A percentile compares a stretch with the other conserved stretches of the same genome.
Evolutionary conservation across 2,113 vertebrate species (phyloP).

Genomic region (Zosterops lateralis): DNA sequence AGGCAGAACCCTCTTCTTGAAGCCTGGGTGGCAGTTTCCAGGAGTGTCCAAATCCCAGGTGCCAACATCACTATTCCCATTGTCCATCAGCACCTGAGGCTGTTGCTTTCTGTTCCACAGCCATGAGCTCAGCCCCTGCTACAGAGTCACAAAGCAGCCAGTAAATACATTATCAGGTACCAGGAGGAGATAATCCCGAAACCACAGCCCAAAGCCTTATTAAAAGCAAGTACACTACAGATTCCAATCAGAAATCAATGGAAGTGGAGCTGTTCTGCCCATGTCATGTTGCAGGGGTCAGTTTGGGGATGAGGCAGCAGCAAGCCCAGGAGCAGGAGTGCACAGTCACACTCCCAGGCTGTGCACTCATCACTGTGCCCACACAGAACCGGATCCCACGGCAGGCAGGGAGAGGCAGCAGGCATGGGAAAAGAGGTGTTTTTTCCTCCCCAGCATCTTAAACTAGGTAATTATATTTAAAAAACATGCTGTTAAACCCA

Average conservation of each 20-base stretch:
- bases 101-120: neutral
- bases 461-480: neutral
- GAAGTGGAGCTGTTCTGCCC: neutral
- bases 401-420: neutral
- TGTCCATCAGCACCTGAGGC: fast-evolving
- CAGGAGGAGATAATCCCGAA: neutral
- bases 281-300: fast-evolving
- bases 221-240: neutral
- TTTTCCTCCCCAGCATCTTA: neutral
- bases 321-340: neutral
- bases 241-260: neutral
- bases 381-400: fast-evolving
- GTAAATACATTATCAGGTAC: fast-evolving
- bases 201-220: neutral
- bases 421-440: neutral
- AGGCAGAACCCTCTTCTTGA: neutral
- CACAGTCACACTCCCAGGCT: neutral
- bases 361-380: fast-evolving
- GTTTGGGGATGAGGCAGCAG: neutral
- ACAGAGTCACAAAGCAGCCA: neutral
- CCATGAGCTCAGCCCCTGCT: neutral
- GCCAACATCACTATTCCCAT: neutral
- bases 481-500: neutral
- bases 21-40: neutral
- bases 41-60: fast-evolving